Percentiles rank a stretch among this genome's conserved stretches.
Conservation (phyloP, 2,113 vertebrate genomes). For the Ploceus nigricollis region DNA sequence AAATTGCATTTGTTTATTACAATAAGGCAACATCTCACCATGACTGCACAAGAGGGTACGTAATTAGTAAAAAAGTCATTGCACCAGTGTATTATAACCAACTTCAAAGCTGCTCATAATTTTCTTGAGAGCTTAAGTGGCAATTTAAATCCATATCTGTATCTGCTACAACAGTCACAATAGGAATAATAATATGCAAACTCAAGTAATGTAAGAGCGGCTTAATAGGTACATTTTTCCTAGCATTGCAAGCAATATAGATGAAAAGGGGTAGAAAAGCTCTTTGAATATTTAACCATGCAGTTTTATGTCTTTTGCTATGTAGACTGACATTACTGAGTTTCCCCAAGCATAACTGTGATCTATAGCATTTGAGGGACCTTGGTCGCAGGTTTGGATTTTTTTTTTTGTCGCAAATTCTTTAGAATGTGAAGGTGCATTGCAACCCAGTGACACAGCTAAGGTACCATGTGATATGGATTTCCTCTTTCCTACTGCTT, state of each 20-base stretch:
- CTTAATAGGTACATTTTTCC: not conserved
- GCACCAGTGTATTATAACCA: not conserved
- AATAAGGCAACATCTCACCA: not conserved
- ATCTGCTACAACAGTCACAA: not conserved
- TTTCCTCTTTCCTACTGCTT: not conserved
- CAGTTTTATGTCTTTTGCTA: not conserved
- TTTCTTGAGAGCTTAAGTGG: not conserved
- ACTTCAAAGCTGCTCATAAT: not conserved
- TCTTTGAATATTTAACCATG: not conserved
- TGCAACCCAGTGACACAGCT: not conserved
- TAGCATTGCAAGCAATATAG: not conserved
- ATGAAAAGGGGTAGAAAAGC: not conserved
- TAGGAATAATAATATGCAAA: not conserved
- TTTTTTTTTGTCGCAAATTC: not conserved
- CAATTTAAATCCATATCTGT: not conserved
- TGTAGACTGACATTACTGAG: not conserved
- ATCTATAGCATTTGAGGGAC: not conserved
- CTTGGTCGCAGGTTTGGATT: fast-evolving
- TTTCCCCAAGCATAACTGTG: not conserved
- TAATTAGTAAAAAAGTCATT: not conserved
- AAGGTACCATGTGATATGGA: not conserved
- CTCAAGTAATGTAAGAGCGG: not conserved
- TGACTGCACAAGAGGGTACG: not conserved
- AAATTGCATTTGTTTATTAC: not conserved
- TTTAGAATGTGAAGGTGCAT: not conserved